Percentiles rank a stretch among this genome's conserved stretches.
Conservation (phyloP, 2,797 vertebrate species). For the Potorous gilbertii region DNA sequence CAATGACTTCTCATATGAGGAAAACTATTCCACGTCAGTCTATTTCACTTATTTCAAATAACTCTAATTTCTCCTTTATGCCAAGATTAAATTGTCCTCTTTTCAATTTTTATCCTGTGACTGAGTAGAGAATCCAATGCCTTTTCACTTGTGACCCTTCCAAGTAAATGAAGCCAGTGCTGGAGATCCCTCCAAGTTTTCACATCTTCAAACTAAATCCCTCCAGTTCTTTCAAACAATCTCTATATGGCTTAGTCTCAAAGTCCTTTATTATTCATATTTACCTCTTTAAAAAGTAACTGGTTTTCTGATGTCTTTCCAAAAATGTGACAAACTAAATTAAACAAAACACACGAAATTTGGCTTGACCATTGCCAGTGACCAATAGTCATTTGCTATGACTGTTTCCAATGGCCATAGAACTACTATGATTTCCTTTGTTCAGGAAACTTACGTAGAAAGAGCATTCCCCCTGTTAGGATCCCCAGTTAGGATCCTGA, state of each 20-base stretch:
- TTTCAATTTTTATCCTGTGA: background rate
- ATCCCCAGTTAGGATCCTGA: background rate
- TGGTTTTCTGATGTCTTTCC: background rate
- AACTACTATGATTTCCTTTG: background rate
- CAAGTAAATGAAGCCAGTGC: background rate
- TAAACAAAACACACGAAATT: background rate
- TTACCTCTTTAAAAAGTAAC: background rate
- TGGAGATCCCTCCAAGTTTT: background rate
- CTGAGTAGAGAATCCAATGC: background rate
- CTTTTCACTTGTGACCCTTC: background rate
- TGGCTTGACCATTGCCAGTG: background rate
- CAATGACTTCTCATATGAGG: background rate
- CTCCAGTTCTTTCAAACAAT: background rate
- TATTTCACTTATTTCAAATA: background rate
- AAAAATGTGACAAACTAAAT: background rate
- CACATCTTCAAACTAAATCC: background rate
- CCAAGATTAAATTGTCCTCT: background rate
- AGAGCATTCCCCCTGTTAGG: background rate
- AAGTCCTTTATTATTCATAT: background rate
- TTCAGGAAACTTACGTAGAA: background rate
- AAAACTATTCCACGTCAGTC: background rate
- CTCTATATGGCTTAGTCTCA: background rate
- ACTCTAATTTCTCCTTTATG: background rate
- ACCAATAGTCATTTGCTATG: background rate
- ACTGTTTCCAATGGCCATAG: background rate